A percentile compares a stretch with the other conserved stretches of the same genome.
phyloP scores from a whole-genome alignment of 2,113 vertebrate genomes.

The Pachycephala philippinensis region DNA sequence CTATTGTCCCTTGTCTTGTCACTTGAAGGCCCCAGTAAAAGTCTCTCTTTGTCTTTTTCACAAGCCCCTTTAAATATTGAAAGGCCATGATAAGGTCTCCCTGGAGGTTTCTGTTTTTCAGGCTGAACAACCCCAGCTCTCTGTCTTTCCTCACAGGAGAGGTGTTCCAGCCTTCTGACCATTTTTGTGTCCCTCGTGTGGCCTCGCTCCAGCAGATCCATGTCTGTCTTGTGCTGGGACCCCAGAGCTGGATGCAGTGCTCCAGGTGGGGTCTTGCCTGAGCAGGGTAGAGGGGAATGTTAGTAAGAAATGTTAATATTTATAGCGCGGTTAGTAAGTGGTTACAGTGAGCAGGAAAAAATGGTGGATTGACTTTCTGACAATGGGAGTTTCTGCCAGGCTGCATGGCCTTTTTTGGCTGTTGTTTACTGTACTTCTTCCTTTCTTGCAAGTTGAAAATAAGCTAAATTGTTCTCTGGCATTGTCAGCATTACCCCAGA shows the following conservation, averaged over 20 bases:
- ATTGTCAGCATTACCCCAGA: neutral
- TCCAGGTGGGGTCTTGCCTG: neutral
- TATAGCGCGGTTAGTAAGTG: neutral
- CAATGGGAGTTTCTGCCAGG: neutral
- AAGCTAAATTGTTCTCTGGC: neutral
- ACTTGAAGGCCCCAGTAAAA: neutral
- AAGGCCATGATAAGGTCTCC: neutral
- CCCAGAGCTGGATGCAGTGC: neutral
- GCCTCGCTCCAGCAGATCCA: neutral
- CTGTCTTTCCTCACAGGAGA: neutral
- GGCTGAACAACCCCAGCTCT: neutral
- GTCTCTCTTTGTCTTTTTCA: neutral
- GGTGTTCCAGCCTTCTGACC: neutral
- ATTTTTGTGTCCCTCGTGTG: neutral
- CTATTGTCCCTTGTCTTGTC: neutral
- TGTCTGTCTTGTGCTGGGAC: neutral
- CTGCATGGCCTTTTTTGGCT: neutral
- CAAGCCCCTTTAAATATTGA: neutral
- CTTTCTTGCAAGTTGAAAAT: neutral
- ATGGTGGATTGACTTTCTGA: neutral
- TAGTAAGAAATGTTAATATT: neutral
- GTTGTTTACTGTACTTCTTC: neutral
- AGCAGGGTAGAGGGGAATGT: rapidly evolving
- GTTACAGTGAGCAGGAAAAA: neutral
- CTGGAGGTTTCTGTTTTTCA: neutral